Conservation (phyloP, 2,888 invertebrate genomes). For the Phortica okadai region DNA sequence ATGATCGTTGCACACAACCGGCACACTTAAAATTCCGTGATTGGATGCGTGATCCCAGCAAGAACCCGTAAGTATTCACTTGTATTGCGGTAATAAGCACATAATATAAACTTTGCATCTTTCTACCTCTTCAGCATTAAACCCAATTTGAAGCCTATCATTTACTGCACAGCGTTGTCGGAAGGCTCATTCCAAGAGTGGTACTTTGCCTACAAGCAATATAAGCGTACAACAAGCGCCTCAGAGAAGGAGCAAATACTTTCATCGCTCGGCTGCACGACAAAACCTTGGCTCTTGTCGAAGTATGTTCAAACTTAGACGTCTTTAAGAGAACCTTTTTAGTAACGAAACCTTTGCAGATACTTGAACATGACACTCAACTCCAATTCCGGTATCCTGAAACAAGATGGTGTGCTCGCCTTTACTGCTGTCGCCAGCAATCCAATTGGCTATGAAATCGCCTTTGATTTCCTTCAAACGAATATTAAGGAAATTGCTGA, state of each 20-base stretch:
- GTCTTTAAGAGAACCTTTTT: not conserved
- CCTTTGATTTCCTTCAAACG: constrained; percentile 79
- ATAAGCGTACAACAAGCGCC: constrained; percentile 77
- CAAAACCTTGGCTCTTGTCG: constrained; percentile 79
- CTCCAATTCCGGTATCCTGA: constrained; percentile 78
- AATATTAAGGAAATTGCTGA: constrained; percentile 76
- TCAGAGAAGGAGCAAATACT: constrained; percentile 81
- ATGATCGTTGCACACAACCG: constrained; percentile 77
- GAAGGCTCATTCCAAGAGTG: constrained; percentile 82
- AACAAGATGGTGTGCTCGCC: constrained; percentile 80
- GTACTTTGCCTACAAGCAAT: constrained; percentile 81
- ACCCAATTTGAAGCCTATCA: constrained; percentile 80
- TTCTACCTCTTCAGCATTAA: constrained; percentile 77
- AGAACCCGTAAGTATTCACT: constrained; percentile 77
- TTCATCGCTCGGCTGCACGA: constrained; percentile 78
- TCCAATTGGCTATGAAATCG: constrained; percentile 79
- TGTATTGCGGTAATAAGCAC: not conserved
- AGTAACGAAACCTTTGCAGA: constrained; percentile 61
- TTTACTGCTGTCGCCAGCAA: constrained; percentile 80
- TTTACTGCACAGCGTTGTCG: constrained; percentile 82
- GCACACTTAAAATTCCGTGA: constrained; percentile 77
- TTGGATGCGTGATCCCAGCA: constrained; percentile 77
- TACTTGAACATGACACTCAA: constrained; percentile 78
- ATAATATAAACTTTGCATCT: not conserved
- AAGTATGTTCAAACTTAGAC: constrained; percentile 74